Conservation (phyloP, 2,113 vertebrate genomes). For the Tychaedon coryphoeus region DNA sequence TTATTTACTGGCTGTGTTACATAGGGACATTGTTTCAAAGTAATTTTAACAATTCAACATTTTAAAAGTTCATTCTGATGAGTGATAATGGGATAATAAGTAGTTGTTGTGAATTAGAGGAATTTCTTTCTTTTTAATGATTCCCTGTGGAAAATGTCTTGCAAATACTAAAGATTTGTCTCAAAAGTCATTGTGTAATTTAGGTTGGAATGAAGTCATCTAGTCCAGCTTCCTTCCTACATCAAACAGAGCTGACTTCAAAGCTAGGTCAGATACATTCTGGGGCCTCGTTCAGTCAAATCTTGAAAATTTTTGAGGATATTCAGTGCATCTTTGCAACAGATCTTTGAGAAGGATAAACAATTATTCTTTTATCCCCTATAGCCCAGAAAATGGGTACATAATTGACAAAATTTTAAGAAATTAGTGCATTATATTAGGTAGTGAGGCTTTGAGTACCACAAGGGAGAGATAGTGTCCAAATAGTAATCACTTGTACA, state of each 20-base stretch:
- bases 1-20: background rate
- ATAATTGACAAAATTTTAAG: background rate
- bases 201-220: background rate
- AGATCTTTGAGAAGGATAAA: background rate
- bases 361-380: background rate
- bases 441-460: background rate
- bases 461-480: background rate
- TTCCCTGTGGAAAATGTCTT: background rate
- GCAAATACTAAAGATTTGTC: background rate
- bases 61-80: background rate
- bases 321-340: background rate
- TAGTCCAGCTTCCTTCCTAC: background rate
- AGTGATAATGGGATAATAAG: background rate
- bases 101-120: background rate
- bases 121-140: background rate
- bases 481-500: background rate
- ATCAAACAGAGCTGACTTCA: background rate
- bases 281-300: background rate
- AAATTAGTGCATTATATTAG: background rate
- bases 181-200: background rate
- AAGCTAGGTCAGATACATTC: background rate
- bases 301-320: background rate
- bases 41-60: background rate
- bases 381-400: background rate
- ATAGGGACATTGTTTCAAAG: background rate